A percentile compares a stretch with the other conserved stretches of the same genome.
Evolutionary conservation across 2,888 invertebrate species (phyloP).

Genomic region (Agrochola circellaris): DNA sequence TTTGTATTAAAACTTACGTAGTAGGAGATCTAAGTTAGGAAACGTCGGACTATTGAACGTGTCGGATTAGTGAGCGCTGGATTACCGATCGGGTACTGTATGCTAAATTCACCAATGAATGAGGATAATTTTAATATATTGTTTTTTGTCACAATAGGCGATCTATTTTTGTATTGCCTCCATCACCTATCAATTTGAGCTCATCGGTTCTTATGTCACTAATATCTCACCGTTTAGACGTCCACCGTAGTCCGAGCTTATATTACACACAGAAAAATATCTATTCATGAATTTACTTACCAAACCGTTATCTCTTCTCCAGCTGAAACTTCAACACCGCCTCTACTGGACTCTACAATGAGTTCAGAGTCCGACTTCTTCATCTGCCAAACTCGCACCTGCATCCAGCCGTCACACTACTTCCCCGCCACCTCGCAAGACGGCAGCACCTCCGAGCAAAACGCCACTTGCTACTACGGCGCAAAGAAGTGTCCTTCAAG

Average conservation of each 20-base stretch:
- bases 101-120: not conserved
- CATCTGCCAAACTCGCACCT: constrained; percentile 85
- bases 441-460: constrained; percentile 68
- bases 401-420: constrained; percentile 87
- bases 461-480: constrained; percentile 83
- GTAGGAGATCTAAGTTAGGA: too few species aligned
- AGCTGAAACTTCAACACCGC: constrained; percentile 87
- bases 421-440: constrained; percentile 80
- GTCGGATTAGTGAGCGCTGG: too few species aligned
- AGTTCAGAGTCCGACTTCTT: constrained; percentile 84
- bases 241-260: not conserved
- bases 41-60: too few species aligned
- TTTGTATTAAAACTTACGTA: too few species aligned
- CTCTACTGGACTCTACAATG: constrained; percentile 79
- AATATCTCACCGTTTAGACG: too few species aligned
- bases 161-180: not conserved
- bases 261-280: not conserved
- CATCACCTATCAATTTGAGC: not conserved
- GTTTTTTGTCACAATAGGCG: not conserved
- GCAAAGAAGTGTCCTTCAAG: constrained; percentile 85
- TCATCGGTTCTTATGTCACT: not conserved
- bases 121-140: not conserved
- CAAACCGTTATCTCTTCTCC: constrained; percentile 53
- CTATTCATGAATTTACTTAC: not conserved
- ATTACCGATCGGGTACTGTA: too few species aligned